A percentile compares a stretch with the other conserved stretches of the same genome.
Conservation (phyloP, 2,888 invertebrate genomes). For the Lasioglossum vierecki region DNA sequence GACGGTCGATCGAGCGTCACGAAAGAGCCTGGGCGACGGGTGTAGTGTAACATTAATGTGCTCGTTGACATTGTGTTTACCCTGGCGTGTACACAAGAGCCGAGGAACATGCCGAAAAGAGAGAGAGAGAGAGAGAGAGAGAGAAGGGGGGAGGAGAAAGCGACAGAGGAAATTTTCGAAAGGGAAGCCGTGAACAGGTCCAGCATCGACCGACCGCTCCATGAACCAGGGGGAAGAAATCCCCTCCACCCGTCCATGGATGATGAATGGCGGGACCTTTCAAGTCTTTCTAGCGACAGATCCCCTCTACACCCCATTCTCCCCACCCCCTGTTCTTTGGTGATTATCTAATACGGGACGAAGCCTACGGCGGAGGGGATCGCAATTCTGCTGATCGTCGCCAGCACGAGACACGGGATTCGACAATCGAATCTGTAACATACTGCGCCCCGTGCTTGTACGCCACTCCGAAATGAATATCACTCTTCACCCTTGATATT, state of each 20-base stretch:
- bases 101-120: conserved; percentile 18
- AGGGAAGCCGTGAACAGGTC: conserved; percentile 63
- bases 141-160: conserved; percentile 9
- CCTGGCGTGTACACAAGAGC: conserved; percentile 67
- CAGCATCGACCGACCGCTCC: conserved; percentile 51
- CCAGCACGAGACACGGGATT: conserved; percentile 26
- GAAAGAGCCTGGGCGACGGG: conserved; percentile 54
- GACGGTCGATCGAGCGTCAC: conserved; percentile 57
- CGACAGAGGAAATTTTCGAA: conserved; percentile 56
- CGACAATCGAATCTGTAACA: conserved; percentile 1
- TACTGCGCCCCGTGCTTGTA: background rate
- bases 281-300: conserved; percentile 69
- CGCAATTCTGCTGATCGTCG: conserved; percentile 50
- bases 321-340: conserved; percentile 66
- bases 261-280: conserved; percentile 79
- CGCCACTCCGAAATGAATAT: background rate
- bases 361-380: conserved; percentile 37
- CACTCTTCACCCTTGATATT: background rate
- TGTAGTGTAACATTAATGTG: conserved; percentile 70
- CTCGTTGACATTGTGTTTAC: conserved; percentile 75
- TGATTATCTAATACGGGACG: conserved; percentile 79
- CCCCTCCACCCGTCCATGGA: conserved; percentile 55
- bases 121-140: conserved; percentile 25
- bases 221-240: conserved; percentile 39
- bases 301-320: background rate